Base-by-base conservation (phyloP, 2,797 vertebrate genomes). In the Rachycentron canadum region DNA sequence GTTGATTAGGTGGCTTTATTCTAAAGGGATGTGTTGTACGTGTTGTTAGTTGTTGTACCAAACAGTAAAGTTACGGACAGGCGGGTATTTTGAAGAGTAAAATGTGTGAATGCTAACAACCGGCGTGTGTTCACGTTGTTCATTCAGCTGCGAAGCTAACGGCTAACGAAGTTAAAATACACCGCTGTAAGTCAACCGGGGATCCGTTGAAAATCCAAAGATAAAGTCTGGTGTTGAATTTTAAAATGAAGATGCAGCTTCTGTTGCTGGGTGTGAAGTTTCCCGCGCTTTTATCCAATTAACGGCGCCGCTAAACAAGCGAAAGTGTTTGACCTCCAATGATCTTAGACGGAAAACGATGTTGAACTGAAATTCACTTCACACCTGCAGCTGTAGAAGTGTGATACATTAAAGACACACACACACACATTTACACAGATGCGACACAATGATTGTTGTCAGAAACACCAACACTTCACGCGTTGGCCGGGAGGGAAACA, bases 91-190 rank as follows among this genome's bases (percentile, higher is more conserved):
- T 26, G 9, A 64, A 0, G 8, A 9, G 26, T 0, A 2, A 73
- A 65, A 41, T 4, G 53, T 3, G 3, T 23, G 53, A 43, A 43
- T 19, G 45, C 43, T 41, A 43, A 28, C 14, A 58, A 28, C 85
- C 76, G 86, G 88, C 90, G 82, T 79, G 78, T 62, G 76, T 81
- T 87, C 86, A 78, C 79, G 85, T 28, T 88, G 55, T 73, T 59
- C 79, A 62, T 55, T 65, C 69, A 82, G 65, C 49, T 26, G 71
- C 53, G 38, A 4, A 30, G 80, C 85, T 80, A 81, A 38, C 23
- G 32, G 56, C 40, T 17, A 58, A 63, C 71, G 30, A 3, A 21
- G 12, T 16, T 43, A 8, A 38, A 25, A 36, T 1, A 41, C 5
- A 0, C 4, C 21, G 1, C 8, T 7, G 4, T 2, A 19, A 3